A percentile compares a stretch with the other conserved stretches of the same genome.
These are phyloP conservation scores for rabbit (Oryctolagus cuniculus) DNA, from an alignment of 2,113 vertebrate genomes.

Conservation along the genomic window mOryCun1.1 NC_091432.1:197795501-197796000, in stretches of 20 bases:
- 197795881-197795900: background rate
- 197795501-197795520: background rate
- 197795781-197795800: background rate
- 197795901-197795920: background rate
- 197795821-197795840: background rate
- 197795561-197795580: background rate
- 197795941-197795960: background rate
- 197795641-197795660: background rate
- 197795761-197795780: background rate
- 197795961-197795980: background rate
- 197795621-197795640: background rate
- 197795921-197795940: background rate
- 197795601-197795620: background rate
- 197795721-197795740: background rate
- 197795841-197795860: background rate
- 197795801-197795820: background rate
- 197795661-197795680: background rate
- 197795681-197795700: background rate
- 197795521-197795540: background rate
- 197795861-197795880: background rate
- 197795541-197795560: background rate
- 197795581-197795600: background rate
- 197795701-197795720: background rate
- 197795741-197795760: slow-evolving; percentile 7
- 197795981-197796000: slow-evolving; percentile 19